A percentile compares a stretch with the other conserved stretches of the same genome.
Conservation (phyloP, 2,888 invertebrate genomes). For the Anorthoa munda region DNA sequence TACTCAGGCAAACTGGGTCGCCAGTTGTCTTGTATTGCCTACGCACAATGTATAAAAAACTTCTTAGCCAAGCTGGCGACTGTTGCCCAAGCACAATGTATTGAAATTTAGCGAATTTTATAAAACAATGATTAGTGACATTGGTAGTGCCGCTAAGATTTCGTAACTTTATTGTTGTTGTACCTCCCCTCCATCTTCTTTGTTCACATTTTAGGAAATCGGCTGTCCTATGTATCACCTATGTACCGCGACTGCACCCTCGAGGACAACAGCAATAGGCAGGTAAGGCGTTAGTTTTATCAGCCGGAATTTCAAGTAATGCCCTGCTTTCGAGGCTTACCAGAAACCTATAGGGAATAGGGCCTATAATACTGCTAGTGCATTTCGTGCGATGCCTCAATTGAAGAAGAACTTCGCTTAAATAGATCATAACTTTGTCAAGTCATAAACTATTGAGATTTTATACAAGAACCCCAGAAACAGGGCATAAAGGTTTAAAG, state of each 20-base stretch:
- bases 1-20: constrained; percentile 48
- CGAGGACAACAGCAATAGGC: background rate
- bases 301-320: background rate
- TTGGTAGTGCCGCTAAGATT: background rate
- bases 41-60: constrained; percentile 16
- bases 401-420: background rate
- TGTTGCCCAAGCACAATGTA: constrained; percentile 27
- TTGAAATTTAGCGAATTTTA: constrained; percentile 28
- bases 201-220: background rate
- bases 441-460: background rate
- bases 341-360: no score
- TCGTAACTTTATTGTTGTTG: constrained; percentile 2
- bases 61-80: constrained; percentile 38
- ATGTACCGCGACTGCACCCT: background rate
- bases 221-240: background rate
- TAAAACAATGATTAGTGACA: background rate
- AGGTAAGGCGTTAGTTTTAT: background rate
- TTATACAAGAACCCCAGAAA: background rate
- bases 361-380: no score
- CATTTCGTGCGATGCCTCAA: no score
- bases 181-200: background rate
- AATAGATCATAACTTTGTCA: background rate
- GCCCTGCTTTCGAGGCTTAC: no score
- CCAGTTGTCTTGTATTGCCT: constrained; percentile 17
- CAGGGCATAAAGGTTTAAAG: background rate